Evolutionary conservation across 2,797 vertebrate species (phyloP).

Genomic region (Platyrinchus mystaceus): DNA sequence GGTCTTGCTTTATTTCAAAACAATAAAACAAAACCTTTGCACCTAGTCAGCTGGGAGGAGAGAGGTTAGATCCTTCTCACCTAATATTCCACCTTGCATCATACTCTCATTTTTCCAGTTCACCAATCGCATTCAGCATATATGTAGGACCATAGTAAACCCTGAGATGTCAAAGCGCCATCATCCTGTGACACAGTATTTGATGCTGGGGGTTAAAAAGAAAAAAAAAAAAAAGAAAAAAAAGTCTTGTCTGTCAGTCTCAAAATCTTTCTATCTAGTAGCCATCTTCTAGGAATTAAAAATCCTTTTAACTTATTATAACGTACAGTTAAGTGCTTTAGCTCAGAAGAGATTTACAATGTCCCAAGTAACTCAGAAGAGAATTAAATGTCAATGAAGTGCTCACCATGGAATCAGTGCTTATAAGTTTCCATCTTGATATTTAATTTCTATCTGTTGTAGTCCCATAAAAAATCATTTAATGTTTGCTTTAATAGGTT

Average conservation of each 20-base stretch:
- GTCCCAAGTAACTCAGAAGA: not conserved
- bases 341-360: not conserved
- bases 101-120: not conserved
- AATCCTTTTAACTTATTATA: not conserved
- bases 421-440: not conserved
- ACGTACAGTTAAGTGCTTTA: not conserved
- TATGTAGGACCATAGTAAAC: not conserved
- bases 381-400: not conserved
- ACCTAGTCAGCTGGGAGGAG: not conserved
- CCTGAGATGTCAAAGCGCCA: not conserved
- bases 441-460: not conserved
- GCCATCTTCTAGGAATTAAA: not conserved
- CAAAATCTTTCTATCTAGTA: not conserved
- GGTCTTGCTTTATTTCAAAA: not conserved
- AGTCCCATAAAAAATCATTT: not conserved
- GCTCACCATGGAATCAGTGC: not conserved
- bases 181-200: rapidly evolving
- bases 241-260: not conserved
- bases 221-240: no score
- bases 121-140: no score
- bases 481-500: not conserved
- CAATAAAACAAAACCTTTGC: not conserved
- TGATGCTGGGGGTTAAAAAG: rapidly evolving
- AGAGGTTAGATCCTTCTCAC: not conserved
- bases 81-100: not conserved